Base-by-base conservation (phyloP, 1,140 invertebrate genomes). In the Drosophila melanica region DNA sequence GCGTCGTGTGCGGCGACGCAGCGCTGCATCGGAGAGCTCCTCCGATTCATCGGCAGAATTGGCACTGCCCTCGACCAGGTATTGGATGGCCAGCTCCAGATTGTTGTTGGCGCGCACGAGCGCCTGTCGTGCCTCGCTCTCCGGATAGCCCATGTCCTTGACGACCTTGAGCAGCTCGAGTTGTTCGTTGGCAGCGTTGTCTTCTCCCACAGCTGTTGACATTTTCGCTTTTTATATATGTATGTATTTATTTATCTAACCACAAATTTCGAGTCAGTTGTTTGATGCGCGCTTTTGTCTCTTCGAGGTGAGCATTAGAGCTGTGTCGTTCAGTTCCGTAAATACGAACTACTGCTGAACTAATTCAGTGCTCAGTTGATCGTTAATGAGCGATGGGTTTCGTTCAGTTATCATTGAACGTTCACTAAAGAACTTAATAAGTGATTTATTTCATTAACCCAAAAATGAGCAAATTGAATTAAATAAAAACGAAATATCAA, bases 101-200 rank as follows among this genome's bases (percentile, higher is more conserved):
- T 90, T 86, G 60, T 86, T 81, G 60, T 64, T 64, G 71, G 80
- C 62, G 1, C 57, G 63, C 0, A 51, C 51, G 4, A 91, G 42
- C 0, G 81, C 71, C 7, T 59, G 7, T 6, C 77, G 60, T 1
- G 74, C 90, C 14, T 89, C 72, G 7, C 48, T 16, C 30, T 81
- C 77, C 5, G 73, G 50, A 59, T 85, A 91, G 0, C 90, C 90
- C 90, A 90, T 91, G 37, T 58, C 65, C 4, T 58, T 47, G 9
- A 91, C 62, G 8, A 74, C 23, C 8, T 74, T 64, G 0, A 75
- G 62, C 44, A 84, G 35, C 11, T 44, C 47, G 41, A 68, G 59
- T 14, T 50, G 44, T 35, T 85, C 62, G 1, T 9, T 64, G 44
- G 33, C 33, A 7, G 48, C 11, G 6, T 20, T 10, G 6, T 50